These are phyloP conservation scores for Idaea biselata DNA, from an alignment of 2,888 invertebrate genomes.

Conservation along the genomic window DNA sequence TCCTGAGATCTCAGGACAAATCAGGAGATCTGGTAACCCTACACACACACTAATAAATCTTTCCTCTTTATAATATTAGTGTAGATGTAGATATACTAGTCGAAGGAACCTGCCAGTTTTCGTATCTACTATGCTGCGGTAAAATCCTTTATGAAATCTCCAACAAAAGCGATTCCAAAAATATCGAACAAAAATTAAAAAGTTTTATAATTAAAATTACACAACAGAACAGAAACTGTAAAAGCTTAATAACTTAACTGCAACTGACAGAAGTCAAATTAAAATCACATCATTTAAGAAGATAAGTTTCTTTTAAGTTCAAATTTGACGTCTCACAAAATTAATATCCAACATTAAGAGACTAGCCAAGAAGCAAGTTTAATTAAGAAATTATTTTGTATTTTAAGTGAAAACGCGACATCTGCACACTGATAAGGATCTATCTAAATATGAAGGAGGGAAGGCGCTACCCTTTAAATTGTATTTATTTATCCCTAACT, in stretches of 20 bases:
- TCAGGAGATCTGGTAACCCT: too few relatives aligned
- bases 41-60: too few relatives aligned
- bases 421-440: slow-evolving; percentile 25
- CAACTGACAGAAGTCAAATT: not conserved
- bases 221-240: not conserved
- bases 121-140: too few relatives aligned
- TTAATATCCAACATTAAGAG: not conserved
- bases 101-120: too few relatives aligned
- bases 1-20: too few relatives aligned
- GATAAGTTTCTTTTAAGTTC: not conserved
- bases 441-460: not conserved
- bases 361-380: slow-evolving; percentile 29
- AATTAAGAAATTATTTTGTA: slow-evolving; percentile 44
- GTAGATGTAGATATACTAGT: too few relatives aligned
- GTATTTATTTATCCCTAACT: too few relatives aligned
- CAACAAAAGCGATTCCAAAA: too few relatives aligned
- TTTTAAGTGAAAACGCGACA: slow-evolving; percentile 33
- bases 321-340: not conserved
- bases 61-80: too few relatives aligned
- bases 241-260: not conserved
- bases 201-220: not conserved
- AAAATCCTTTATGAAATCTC: too few relatives aligned
- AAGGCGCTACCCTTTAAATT: not conserved
- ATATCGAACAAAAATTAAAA: too few relatives aligned
- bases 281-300: not conserved